Evolutionary conservation across 23 tunicate species (phyloP), one percentile per base, ranked within the genome.

Genomic region (Phallusia fumigata): DNA sequence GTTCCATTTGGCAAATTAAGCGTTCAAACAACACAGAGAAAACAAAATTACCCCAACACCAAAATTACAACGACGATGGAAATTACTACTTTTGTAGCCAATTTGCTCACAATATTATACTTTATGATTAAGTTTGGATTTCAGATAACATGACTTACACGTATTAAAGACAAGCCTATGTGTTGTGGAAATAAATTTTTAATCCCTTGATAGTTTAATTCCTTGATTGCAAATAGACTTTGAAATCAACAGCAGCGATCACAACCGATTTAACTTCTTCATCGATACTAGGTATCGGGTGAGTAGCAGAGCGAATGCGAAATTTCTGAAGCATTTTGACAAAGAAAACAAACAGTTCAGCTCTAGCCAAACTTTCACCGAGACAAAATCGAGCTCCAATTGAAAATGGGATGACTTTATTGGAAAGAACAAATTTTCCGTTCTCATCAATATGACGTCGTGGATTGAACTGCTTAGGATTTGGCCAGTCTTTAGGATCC

Each of bases 331-430:
- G 64, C 35, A 86, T 19, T 12, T 33, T 34, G n/a, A 36, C 81
- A 31, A 81, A 24, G 72, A 86, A 53, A 0, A 81, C 3, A 47
- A 86, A 86, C 58, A 65, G 75, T 74, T 86, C 90, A 31, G 33
- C 81, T 8, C 85, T 74, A n/a, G 85, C 90, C 11, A 86, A 44
- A 72, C 74, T 53, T 36, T 74, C 52, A 2, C 90, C 90, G 15
- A 86, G 64, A 53, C 90, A 86, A 74, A 35, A 75, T 8, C 90
- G 51, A 0, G 81, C 75, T 22, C 90, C 90, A 50, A 86, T 50
- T 1, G 81, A 75, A 34, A 84, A 86, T 16, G 90, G 85, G 44
- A 81, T 80, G 52, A 86, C 74, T 50, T 86, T 86, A 13, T 32
- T 30, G 15, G 85, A 80, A 53, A 24, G 80, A n/a, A 80, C 53